Base-by-base conservation (phyloP, 2,888 invertebrate species). In the Masnerella sp. region DNA sequence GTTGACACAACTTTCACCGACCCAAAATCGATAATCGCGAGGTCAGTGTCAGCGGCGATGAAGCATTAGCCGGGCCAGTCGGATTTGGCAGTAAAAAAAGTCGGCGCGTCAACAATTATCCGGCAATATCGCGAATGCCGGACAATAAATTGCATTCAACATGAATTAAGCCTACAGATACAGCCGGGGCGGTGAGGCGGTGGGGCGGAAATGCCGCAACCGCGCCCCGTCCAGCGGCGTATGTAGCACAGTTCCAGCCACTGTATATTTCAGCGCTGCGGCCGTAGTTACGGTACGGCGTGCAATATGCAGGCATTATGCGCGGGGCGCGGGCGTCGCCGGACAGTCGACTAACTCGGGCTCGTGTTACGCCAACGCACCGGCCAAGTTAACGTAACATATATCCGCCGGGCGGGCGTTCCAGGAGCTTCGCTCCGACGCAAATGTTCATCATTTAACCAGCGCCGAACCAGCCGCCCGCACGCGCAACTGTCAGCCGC, bases 381-480 rank as follows among this genome's bases (percentile, higher is more conserved):
- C 70, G 76, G 76, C 77, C 76, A 81, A 80, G 81, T 78, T 80
- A 75, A 78, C 80, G 72, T 69, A 72, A 75, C 72, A 61, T 76
- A 80, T 79, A 82, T 72, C 79, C 78, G 78, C 73, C 75, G 76
- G 74, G 62, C 62, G 58, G 18, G 56, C 47, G 51, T 32, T 58
- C 47, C 61, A 81, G 70, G 61, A 77, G 75, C 70, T 74, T 59
- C 71, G 43, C 80, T 82, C 80, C 80, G 78, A 81, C 84, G 84
- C 80, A 84, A 85, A 85, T 84, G 83, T 84, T 84, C 82, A 84
- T 85, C 85, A 84, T 84, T 84, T 77, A 75, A 84, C 83, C 80
- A 82, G 80, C 82, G 75, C 82, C 80, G n/a, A n/a, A n/a, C n/a
- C n/a, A n/a, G n/a, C n/a, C n/a, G n/a, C n/a, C n/a, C n/a, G n/a